Conservation (phyloP, 2,113 vertebrate genomes). For the Lophochroa leadbeateri region DNA sequence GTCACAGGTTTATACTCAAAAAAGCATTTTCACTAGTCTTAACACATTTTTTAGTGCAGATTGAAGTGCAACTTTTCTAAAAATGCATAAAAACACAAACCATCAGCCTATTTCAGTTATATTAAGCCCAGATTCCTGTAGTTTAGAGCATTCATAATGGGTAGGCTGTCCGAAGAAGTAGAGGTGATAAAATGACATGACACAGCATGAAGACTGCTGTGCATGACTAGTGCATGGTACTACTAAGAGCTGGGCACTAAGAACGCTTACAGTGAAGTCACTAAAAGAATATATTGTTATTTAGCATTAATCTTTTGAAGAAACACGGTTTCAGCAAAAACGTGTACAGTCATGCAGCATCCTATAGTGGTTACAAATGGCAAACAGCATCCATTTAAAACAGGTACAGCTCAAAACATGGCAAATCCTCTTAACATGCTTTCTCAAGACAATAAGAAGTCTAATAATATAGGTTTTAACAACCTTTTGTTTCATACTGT, state of each 20-base stretch:
- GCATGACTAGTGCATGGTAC: not conserved
- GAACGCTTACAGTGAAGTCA: not conserved
- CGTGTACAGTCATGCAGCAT: not conserved
- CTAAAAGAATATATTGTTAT: not conserved
- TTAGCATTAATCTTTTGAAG: not conserved
- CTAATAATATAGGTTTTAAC: not conserved
- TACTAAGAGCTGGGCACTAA: not conserved
- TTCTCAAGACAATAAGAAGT: not conserved
- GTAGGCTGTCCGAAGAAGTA: not conserved
- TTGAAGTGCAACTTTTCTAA: not conserved
- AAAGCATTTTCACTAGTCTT: accelerated
- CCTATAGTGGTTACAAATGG: not conserved
- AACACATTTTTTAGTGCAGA: not conserved
- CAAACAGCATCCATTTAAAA: not conserved
- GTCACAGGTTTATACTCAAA: not conserved
- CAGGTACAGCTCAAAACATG: not conserved
- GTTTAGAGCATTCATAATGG: not conserved
- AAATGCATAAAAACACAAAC: not conserved
- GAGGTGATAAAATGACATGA: not conserved
- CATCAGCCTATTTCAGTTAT: not conserved
- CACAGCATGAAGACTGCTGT: not conserved
- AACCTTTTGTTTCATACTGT: not conserved
- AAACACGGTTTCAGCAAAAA: not conserved
- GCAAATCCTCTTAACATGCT: not conserved
- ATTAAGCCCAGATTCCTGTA: not conserved